Evolutionary conservation across 2,113 vertebrate species (phyloP).

Genomic region (Pan troglodytes): DNA sequence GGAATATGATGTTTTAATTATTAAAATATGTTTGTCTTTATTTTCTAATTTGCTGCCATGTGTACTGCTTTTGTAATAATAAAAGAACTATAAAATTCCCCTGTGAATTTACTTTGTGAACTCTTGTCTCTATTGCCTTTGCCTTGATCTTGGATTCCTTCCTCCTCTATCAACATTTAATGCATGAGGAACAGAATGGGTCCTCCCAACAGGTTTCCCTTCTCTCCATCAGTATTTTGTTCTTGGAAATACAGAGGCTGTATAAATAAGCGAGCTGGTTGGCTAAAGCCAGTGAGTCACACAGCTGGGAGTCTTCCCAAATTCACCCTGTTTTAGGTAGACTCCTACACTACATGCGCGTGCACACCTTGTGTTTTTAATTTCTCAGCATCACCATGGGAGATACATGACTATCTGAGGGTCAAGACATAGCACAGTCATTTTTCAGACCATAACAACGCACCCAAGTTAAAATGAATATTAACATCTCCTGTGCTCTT

Average conservation of each 20-base stretch:
- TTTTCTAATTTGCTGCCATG: conserved; percentile 30
- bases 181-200: not conserved
- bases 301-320: not conserved
- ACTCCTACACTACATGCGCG: not conserved
- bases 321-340: not conserved
- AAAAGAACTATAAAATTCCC: not conserved
- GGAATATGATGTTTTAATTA: not conserved
- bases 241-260: not conserved
- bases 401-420: not conserved
- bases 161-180: not conserved
- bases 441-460: not conserved
- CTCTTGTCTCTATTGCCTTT: not conserved
- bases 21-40: conserved; percentile 18
- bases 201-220: not conserved
- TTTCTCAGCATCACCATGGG: conserved; percentile 3
- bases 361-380: conserved; percentile 33
- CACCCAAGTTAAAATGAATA: not conserved
- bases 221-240: not conserved
- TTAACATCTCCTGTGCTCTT: conserved; percentile 28
- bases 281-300: not conserved
- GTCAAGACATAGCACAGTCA: conserved; percentile 30
- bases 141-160: not conserved
- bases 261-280: not conserved
- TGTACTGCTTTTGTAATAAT: conserved; percentile 33
- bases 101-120: conserved; percentile 3